Percentiles rank a stretch among this genome's conserved stretches.
Conservation (phyloP, 1,140 invertebrate species). For the Theocolax elegans region DNA sequence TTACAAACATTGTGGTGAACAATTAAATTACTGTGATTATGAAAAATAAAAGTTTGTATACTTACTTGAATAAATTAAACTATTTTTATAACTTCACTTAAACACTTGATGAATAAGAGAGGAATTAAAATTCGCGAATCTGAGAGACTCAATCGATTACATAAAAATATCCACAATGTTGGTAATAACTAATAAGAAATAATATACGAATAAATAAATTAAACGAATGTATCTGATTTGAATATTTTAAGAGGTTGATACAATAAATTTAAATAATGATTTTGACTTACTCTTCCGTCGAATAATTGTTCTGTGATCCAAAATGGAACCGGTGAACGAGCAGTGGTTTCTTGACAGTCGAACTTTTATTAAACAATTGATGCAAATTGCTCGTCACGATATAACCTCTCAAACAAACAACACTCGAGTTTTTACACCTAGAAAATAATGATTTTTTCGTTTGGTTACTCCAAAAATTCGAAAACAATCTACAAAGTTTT, state of each 20-base stretch:
- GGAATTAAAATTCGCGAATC: no score
- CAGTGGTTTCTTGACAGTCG: background rate
- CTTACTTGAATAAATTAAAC: no score
- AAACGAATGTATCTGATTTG: background rate
- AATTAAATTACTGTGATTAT: background rate
- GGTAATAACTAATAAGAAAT: background rate
- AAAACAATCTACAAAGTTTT: background rate
- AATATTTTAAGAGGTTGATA: background rate
- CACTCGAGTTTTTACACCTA: background rate
- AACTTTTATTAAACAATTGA: conserved; percentile 18
- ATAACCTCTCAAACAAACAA: conserved; percentile 48
- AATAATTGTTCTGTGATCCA: background rate
- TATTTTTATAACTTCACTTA: background rate
- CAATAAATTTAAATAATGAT: background rate
- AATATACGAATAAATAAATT: background rate
- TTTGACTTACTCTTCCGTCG: conserved; percentile 42
- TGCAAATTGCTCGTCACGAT: background rate
- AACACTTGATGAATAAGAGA: no score
- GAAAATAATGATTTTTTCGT: background rate
- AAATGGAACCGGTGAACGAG: conserved; percentile 14
- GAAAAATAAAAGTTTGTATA: no score
- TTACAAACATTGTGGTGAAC: conserved; percentile 34
- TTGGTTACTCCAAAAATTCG: background rate
- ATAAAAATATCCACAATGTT: conserved; percentile 29
- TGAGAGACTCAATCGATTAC: no score